Conservation (phyloP, 2,797 vertebrate genomes). For the Anas bernieri region DNA sequence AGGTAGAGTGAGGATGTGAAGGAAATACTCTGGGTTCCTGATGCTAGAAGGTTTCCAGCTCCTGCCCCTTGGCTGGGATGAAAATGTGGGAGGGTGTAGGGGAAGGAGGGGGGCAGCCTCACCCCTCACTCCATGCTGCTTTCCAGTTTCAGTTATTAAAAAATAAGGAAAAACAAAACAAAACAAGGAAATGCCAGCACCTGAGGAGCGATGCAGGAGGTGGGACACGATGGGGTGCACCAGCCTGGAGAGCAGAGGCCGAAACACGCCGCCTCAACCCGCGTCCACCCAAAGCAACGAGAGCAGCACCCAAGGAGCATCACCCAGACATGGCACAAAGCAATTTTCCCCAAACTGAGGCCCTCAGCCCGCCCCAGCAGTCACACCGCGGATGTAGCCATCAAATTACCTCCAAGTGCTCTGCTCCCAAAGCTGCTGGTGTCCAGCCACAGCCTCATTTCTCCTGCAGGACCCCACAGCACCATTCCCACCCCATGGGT, state of each 20-base stretch:
- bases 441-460: background rate
- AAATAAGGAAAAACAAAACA: background rate
- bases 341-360: fast-evolving
- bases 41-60: background rate
- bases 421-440: too few species aligned
- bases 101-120: background rate
- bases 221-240: background rate
- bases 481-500: background rate
- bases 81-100: background rate
- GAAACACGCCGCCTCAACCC: background rate
- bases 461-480: background rate
- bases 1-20: background rate
- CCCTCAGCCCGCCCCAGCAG: background rate
- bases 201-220: background rate
- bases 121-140: background rate
- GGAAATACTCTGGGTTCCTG: background rate
- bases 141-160: background rate
- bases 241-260: background rate
- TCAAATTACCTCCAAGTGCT: background rate
- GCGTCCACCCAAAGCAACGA: fast-evolving
- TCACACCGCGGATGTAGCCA: background rate
- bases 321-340: fast-evolving
- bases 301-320: background rate
- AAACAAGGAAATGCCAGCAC: background rate
- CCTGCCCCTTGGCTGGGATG: background rate